Base-by-base conservation (phyloP, 2,797 vertebrate species). In the Helarctos malayanus region DNA sequence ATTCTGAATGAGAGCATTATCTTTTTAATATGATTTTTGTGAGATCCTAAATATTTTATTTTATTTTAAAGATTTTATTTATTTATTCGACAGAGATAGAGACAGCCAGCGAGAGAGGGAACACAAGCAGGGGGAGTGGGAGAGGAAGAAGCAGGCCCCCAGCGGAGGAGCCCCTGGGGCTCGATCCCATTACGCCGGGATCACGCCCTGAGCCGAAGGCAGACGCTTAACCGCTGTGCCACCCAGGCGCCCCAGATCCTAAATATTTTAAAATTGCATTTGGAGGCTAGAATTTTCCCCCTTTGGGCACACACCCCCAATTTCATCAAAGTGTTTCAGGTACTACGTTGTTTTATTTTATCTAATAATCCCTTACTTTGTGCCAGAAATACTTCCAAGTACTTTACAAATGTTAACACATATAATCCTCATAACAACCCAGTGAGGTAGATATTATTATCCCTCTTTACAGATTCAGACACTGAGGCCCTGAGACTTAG, bases 321-420 rank as follows among this genome's bases (percentile, higher is more conserved):
- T 78, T 76, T 83, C 84, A 76, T 63, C 49, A 35, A 25, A 82
- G 29, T 93, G 59, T 71, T 91, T 29, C 49, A 87, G 45, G 35
- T 21, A 91, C 23, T 65, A 29, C 10, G 32, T 83, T 56, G 25
- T 86, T 63, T 86, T 79, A n/a, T 56, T 82, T 96, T 68, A 82
- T 65, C 75, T 94, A 89, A 54, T 61, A 96, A 61, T 68, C 35
- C 69, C 14, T 89, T 78, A 32, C 54, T 79, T 79, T 89, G 47
- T 85, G 63, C 63, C 73, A 89, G 35, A 47, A 45, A 92, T 65
- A 89, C 21, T 41, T 89, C 21, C 56, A 85, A 52, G 38, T 80
- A 54, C 79, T 89, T 92, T 89, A 63, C 47, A 84, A 92, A 79
- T 83, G 71, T 92, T 92, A 84, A 73, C n/a, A 49, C 29, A 79